These are phyloP conservation scores for Sanderia malayensis DNA, from an alignment of 30 jellyfish, hydroid and myxozoan genomes.

Conservation along the genomic window DNA sequence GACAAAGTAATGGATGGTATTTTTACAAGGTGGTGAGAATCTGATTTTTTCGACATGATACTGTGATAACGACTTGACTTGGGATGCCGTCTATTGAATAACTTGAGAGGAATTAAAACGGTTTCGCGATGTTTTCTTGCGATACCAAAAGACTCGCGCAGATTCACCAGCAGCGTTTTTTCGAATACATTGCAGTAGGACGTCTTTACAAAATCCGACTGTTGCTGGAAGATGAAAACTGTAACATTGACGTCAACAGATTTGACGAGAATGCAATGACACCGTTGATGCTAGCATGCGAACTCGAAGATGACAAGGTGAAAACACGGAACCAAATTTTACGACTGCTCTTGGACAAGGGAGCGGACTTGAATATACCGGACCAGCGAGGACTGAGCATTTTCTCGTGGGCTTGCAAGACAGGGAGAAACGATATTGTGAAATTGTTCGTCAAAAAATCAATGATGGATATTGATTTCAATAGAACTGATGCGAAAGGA, in stretches of 20 bases:
- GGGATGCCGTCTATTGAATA: too few species aligned
- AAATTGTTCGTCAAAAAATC: conserved; percentile 34
- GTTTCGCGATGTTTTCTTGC: conserved; percentile 33
- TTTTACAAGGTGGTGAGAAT: too few species aligned
- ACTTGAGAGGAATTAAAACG: too few species aligned
- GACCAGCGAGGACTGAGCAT: conserved; percentile 54
- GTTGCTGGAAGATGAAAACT: conserved; percentile 31
- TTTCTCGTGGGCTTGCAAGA: conserved; percentile 64
- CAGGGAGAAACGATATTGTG: conserved; percentile 24
- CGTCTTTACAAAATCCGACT: conserved; percentile 46
- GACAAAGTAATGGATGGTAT: too few species aligned
- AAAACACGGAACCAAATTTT: conserved; percentile 45
- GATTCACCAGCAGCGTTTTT: conserved; percentile 25
- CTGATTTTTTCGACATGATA: too few species aligned
- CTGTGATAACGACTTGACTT: too few species aligned
- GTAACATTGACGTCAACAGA: conserved; percentile 21
- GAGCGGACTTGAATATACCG: conserved; percentile 47
- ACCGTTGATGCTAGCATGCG: conserved; percentile 66
- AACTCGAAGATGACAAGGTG: conserved; percentile 43
- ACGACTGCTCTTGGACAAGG: conserved; percentile 30
- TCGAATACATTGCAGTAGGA: conserved; percentile 43
- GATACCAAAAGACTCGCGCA: conserved; percentile 39
- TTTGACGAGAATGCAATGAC: conserved; percentile 34
- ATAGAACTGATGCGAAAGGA: conserved; percentile 38
- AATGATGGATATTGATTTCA: conserved; percentile 45